A percentile compares a stretch with the other conserved stretches of the same genome.
These are phyloP conservation scores for Phallusia fumigata DNA, from an alignment of 23 tunicate species.

Conservation along the genomic window DNA sequence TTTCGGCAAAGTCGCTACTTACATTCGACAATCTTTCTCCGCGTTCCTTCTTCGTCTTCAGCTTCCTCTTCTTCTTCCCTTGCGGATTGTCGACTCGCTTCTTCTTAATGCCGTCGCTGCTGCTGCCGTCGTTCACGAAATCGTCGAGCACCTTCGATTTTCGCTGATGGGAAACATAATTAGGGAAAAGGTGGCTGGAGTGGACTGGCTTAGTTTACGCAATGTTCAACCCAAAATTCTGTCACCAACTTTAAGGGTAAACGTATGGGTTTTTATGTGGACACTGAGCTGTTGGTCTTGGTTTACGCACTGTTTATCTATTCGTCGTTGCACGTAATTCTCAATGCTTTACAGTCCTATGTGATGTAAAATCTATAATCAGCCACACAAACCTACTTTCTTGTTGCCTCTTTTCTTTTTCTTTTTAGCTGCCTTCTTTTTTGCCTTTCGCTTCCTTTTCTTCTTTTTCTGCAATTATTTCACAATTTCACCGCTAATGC, in stretches of 20 bases:
- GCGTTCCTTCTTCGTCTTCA: slow-evolving; percentile 65
- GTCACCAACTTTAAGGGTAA: too few species aligned
- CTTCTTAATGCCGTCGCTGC: slow-evolving; percentile 58
- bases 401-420: not conserved
- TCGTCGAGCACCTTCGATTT: slow-evolving; percentile 48
- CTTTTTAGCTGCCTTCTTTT: not conserved
- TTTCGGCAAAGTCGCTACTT: not conserved
- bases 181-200: too few species aligned
- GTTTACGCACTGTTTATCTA: too few species aligned
- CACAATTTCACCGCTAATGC: too few species aligned
- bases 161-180: slow-evolving; percentile 25
- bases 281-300: too few species aligned
- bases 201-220: too few species aligned
- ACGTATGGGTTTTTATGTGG: too few species aligned
- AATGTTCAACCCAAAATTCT: too few species aligned
- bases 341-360: too few species aligned
- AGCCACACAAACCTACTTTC: not conserved
- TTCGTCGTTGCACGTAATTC: too few species aligned
- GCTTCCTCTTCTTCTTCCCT: slow-evolving; percentile 44
- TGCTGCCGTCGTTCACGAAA: slow-evolving; percentile 70
- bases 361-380: too few species aligned
- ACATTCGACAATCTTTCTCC: slow-evolving; percentile 34
- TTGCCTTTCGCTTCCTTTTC: not conserved
- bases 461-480: slow-evolving; percentile 4
- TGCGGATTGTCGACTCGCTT: slow-evolving; percentile 22